Base-by-base conservation (phyloP, 1,140 invertebrate genomes). In the Kradibia gibbosae region DNA sequence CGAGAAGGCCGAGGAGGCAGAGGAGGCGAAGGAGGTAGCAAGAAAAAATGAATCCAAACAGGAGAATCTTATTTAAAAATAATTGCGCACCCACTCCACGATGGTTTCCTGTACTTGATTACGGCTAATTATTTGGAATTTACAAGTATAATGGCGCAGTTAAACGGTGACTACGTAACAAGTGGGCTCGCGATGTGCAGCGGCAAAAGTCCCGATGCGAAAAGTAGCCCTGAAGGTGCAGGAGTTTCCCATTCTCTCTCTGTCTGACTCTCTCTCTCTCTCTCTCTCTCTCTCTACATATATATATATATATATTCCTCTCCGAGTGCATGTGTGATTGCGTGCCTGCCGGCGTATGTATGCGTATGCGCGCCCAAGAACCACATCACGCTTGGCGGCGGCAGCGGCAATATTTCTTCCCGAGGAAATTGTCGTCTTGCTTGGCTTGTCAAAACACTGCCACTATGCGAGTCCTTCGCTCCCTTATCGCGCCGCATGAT, bases 91-190 rank as follows among this genome's bases (percentile, higher is more conserved):
- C 85, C 86, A 81, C 86, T 86, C 84, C 42, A 53, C 65, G 85
- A 86, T 88, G 85, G 86, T 90, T 91, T 91, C 90, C 90, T 90
- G 90, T 89, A 83, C 87, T 88, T 91, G 90, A 90, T 91, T 90
- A 89, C 89, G 86, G 88, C 87, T 91, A 90, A 91, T 91, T 91
- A 88, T 90, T 90, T 86, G 84, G 83, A 87, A 91, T 91, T 90
- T 90, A 90, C 89, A 91, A 91, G 90, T 91, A 91, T 90, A 91
- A 90, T 90, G 83, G 85, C 84, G 83, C 86, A 86, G 84, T 88
- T 89, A 88, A 89, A 88, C 85, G 87, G 84, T 77, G 86, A 85
- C 87, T 89, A 89, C 88, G 85, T 89, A 89, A 90, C 87, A 85
- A 85, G 85, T 39, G 85, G 85, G 22, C 53, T 39, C 74, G 71